phyloP scores from a whole-genome alignment of 2,888 invertebrate species.

The Boloria selene region DNA sequence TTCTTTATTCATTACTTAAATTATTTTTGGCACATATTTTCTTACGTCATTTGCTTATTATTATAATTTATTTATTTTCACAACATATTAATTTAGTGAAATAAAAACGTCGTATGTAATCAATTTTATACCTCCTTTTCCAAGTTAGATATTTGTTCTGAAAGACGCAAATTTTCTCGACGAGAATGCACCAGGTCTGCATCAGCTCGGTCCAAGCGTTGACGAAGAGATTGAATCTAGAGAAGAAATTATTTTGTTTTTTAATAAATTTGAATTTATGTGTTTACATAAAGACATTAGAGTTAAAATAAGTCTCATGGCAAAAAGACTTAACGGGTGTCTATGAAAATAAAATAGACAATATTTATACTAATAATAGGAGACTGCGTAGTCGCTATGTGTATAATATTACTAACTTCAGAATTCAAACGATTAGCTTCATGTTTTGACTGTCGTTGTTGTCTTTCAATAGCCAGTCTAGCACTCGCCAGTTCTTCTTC shows the following conservation, averaged over 20 bases:
- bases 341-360: not conserved
- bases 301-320: no score
- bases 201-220: constrained; percentile 90
- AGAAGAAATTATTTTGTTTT: constrained; percentile 10
- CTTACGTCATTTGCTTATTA: no score
- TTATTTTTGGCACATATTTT: no score
- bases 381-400: no score
- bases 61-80: not conserved
- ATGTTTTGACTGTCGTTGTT: constrained; percentile 88
- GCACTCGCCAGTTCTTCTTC: constrained; percentile 90
- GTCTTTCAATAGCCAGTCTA: constrained; percentile 86
- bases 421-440: constrained; percentile 89
- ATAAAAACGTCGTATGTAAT: not conserved
- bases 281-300: no score
- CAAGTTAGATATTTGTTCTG: constrained; percentile 89
- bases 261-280: not conserved
- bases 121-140: constrained; percentile 88
- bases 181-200: constrained; percentile 90
- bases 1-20: no score
- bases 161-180: constrained; percentile 89
- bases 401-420: constrained; percentile 74
- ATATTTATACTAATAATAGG: no score
- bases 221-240: constrained; percentile 86
- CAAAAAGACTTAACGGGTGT: not conserved
- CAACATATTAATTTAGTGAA: not conserved